Evolutionary conservation across 2,888 invertebrate genomes (phyloP), one percentile per base, ranked within the genome.

Genomic region (Carterocephalus palaemon): DNA sequence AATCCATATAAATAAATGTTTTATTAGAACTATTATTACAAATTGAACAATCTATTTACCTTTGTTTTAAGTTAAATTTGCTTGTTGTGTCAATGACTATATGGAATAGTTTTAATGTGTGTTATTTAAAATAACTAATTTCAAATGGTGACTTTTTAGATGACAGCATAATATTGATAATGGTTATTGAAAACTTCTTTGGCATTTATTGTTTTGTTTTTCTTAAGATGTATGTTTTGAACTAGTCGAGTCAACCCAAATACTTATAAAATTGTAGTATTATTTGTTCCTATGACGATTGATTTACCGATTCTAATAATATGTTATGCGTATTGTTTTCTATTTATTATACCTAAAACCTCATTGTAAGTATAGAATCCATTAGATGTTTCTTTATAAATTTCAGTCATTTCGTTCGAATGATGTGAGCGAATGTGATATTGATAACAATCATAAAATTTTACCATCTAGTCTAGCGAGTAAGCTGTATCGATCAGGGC

Each of bases 221-320:
- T 29, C 62, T 59, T 59, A 60, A 57, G 54, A 46, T 46, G 23
- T 48, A 28, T 48, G 49, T 51, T 57, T 54, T 63, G 71, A 71
- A 84, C 85, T 85, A 86, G 85, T 85, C 85, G 75, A 62, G 54
- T 62, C 58, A 70, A 79, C 79, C 81, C 79, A 82, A 81, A 79
- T 79, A 74, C 60, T 66, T 73, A 70, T 69, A 59, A 65, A 69
- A 67, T 66, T 55, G 62, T 68, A 69, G 70, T 74, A 63, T 63
- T 69, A 69, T 78, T 70, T 57, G 83, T 83, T 84, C 82, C 82
- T 84, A 77, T 67, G 23, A 43, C 55, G 64, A 64, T 67, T 66
- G 66, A 65, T 63, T 71, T 74, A 60, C 64, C 57, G 52, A 60
- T 40, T 52, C 65, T 69, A 54, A 59, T 58, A 54, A 47, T 46